Conservation (phyloP, 2,113 vertebrate genomes). For the Ctenomys sociabilis region DNA sequence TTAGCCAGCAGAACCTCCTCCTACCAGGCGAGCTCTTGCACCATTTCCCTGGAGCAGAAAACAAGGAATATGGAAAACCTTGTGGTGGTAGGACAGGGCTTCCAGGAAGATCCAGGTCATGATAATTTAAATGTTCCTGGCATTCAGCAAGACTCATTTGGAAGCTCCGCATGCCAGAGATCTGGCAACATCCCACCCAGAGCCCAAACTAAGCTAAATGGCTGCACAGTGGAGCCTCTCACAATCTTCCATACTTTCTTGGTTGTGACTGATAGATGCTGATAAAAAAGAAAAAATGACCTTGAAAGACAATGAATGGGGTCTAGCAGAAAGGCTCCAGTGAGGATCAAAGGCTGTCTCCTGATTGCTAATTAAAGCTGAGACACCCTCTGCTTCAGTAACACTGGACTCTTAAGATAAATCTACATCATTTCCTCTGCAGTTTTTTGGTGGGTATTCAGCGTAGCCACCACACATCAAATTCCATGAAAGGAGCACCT, state of each 20-base stretch:
- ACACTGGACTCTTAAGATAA: background rate
- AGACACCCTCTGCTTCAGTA: background rate
- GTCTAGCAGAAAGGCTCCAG: background rate
- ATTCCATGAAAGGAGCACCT: conserved; percentile 22
- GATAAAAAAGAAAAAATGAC: background rate
- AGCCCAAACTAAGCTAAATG: background rate
- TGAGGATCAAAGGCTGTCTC: background rate
- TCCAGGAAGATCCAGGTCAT: background rate
- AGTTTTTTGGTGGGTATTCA: background rate
- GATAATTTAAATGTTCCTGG: background rate
- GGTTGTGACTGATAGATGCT: background rate
- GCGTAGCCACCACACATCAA: background rate
- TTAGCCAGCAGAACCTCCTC: fast-evolving
- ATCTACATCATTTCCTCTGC: background rate
- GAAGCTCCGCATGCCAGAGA: background rate
- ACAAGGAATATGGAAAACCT: background rate
- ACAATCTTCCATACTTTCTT: background rate
- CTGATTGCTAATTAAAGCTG: background rate
- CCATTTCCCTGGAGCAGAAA: background rate
- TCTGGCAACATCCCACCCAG: background rate
- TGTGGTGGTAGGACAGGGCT: background rate
- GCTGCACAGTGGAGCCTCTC: background rate
- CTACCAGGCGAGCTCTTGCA: background rate
- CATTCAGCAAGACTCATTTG: background rate
- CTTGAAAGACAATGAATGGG: background rate